Base-by-base conservation (phyloP, 2,888 invertebrate species). In the Atethmia centrago region DNA sequence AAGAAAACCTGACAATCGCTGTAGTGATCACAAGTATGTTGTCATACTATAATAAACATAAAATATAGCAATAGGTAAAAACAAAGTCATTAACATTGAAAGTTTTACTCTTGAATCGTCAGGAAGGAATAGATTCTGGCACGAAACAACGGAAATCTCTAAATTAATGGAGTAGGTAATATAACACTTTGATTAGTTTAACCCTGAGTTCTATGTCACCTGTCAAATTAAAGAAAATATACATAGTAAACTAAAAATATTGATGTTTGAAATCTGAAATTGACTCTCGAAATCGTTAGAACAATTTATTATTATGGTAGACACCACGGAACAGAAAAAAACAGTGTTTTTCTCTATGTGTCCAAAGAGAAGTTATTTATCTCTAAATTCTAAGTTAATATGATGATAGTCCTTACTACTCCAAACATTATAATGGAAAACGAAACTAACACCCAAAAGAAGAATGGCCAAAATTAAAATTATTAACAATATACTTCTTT, bases 111-210 rank as follows among this genome's bases (percentile, higher is more conserved):
- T 61, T 59, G 25, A 63, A 63, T 49, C 42, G 61, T 68, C 7
- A 53, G 49, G 49, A 64, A 63, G 45, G 31, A 58, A 70, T 56
- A 62, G 12, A 63, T 79, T 65, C 65, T 85, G 82, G 83, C 85
- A 85, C 59, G n/a, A 75, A 70, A 40, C 36, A 74, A 75, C 62
- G 73, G 79, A 74, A 81, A 72, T 71, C 36, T 63, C 25, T 16
- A 47, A 69, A 61, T 49, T 36, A 51, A 75, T 74, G 25, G 45
- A 70, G 66, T 56, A 63, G 19, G 8, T 55, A 75, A 76, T 78
- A 55, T 61, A 56, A 68, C 68, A 75, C 64, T 69, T 31, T 72
- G 63, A 74, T 62, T 53, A 12, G n/a, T 55, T 40, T 47, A 47
- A 59, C 66, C 58, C 65, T 72, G 65, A 81, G 45, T 62, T 59